Percentiles rank a stretch among this genome's conserved stretches.
Conservation (phyloP, 2,797 vertebrate species). For the Neomorphus geoffroyi region DNA sequence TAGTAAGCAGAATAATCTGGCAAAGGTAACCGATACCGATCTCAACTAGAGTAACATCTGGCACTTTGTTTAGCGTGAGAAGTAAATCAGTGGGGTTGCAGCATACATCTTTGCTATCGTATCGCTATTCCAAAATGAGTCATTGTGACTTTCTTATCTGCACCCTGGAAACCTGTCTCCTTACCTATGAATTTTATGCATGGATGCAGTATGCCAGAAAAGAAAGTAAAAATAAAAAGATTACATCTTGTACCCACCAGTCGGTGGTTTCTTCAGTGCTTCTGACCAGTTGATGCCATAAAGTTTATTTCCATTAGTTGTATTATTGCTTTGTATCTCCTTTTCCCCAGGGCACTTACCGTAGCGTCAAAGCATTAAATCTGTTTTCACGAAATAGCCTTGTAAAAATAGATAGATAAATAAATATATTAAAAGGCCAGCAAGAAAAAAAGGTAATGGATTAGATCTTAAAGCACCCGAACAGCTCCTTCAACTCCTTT, state of each 20-base stretch:
- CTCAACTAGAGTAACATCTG: neutral
- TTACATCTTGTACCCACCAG: neutral
- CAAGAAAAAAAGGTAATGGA: slow-evolving; percentile 57
- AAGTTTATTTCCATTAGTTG: slow-evolving; percentile 61
- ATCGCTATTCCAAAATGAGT: neutral
- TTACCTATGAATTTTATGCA: neutral
- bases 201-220: neutral
- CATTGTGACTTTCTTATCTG: slow-evolving; percentile 1
- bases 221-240: neutral
- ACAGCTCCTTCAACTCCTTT: slow-evolving; percentile 37
- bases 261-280: slow-evolving; percentile 6
- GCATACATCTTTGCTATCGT: neutral
- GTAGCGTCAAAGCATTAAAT: slow-evolving; percentile 19
- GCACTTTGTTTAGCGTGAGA: neutral
- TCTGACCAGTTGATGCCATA: slow-evolving; percentile 1
- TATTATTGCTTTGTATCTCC: slow-evolving; percentile 57
- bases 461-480: slow-evolving; percentile 63
- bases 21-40: neutral
- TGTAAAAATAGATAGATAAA: neutral
- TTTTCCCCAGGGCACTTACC: slow-evolving; percentile 8
- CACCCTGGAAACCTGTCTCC: neutral
- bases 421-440: neutral
- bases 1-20: neutral
- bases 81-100: neutral
- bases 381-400: slow-evolving; percentile 49